Base-by-base conservation (phyloP, 2,888 invertebrate species). In the Gisinianus flammeolus region DNA sequence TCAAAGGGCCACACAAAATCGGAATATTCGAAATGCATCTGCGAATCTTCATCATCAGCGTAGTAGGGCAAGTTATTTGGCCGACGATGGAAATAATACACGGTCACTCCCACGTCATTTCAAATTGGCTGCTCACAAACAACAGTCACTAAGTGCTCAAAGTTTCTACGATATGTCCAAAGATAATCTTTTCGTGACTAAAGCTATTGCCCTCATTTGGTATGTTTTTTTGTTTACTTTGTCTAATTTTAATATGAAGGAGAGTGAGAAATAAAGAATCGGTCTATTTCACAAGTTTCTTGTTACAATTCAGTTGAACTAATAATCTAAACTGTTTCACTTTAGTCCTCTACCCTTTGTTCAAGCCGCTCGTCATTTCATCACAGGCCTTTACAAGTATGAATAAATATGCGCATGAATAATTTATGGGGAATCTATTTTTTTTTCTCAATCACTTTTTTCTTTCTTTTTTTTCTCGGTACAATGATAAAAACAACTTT, bases 111-210 rank as follows among this genome's bases (percentile, higher is more conserved):
- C 96, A 5, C 90, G 96, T 79, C 95, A 96, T 86, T 96, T 96
- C 86, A 95, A 95, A 88, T 89, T 96, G 79, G 91, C 93, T 52
- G 91, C 92, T 6, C 93, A 93, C 86, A 90, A 91, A 80, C 91
- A 92, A 24, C 91, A 92, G 79, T 92, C 93, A 10, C 78, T 85
- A 6, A 81, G 80, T 58, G 93, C 94, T 79, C 90, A 93, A 85
- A 93, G 93, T 85, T 95, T 95, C 87, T 98, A 96, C 88, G 97
- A 98, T 88, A 92, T 94, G 86, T 91, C 93, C 87, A 95, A 95
- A 90, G 98, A 98, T 89, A 93, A 93, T 88, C 90, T 99, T 82
- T 96, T 92, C 89, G 98, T 97, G 86, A 94, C 96, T 85, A 98
- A 98, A 90, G 94, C 95, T 88, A 94, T 99, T 87, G 94, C 94